These are phyloP conservation scores for Donacobius atricapilla DNA, from an alignment of 2,113 vertebrate genomes.

Conservation along the genomic window DNA sequence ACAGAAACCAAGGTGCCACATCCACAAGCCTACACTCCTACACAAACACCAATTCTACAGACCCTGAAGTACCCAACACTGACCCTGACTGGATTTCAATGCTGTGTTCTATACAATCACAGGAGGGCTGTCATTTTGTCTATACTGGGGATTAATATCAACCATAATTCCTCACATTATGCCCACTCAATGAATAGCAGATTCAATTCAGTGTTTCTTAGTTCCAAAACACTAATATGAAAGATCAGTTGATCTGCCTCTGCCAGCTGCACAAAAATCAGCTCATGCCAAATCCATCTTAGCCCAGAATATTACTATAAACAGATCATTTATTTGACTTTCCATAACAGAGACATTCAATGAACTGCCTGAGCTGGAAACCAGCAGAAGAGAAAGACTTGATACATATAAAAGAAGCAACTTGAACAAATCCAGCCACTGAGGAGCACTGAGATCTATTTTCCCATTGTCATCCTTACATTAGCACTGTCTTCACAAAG, in stretches of 20 bases:
- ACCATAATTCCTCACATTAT: neutral
- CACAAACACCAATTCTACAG: neutral
- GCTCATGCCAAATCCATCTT: conserved; percentile 24
- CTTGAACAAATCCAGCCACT: neutral
- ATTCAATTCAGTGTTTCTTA: neutral
- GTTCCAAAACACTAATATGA: conserved; percentile 11
- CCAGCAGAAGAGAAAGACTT: neutral
- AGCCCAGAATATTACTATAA: conserved; percentile 42
- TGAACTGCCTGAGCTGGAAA: neutral
- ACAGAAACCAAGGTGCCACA: neutral
- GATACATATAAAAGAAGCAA: neutral
- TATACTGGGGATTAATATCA: neutral
- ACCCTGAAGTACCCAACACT: neutral
- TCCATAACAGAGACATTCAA: conserved; percentile 10
- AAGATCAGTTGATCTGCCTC: neutral
- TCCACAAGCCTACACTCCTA: neutral
- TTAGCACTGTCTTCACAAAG: neutral
- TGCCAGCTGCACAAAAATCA: conserved; percentile 18
- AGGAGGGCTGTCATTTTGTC: neutral
- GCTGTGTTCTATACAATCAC: neutral
- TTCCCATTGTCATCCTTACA: neutral
- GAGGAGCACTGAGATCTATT: neutral
- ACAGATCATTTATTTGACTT: conserved; percentile 49
- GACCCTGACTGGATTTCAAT: neutral
- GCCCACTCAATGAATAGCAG: conserved; percentile 3